Percentiles rank a stretch among this genome's conserved stretches.
These are phyloP conservation scores for Linnaemya vulpina DNA, from an alignment of 2,888 invertebrate genomes.

Conservation along the genomic window DNA sequence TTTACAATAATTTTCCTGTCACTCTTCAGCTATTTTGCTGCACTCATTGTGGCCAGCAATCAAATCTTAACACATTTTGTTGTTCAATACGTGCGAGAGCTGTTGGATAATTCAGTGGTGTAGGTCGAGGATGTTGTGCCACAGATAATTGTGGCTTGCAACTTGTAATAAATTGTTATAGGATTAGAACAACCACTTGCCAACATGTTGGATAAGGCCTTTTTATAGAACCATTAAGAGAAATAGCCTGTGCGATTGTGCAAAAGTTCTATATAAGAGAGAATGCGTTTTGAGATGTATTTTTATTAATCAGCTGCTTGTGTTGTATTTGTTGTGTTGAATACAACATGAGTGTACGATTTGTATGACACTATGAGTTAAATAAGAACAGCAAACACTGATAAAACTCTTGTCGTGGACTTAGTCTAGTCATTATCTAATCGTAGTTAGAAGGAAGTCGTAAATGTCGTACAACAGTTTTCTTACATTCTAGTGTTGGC, in stretches of 20 bases:
- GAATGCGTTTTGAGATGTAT: too few relatives aligned
- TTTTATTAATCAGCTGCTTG: background rate
- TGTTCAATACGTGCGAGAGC: background rate
- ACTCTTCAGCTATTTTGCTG: background rate
- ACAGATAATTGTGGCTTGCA: background rate
- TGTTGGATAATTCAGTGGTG: constrained; percentile 48
- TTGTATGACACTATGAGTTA: too few relatives aligned
- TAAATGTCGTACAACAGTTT: too few relatives aligned
- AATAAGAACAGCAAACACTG: too few relatives aligned
- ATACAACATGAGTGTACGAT: too few relatives aligned
- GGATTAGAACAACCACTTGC: background rate
- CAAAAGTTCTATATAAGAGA: constrained; percentile 11
- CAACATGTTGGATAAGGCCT: background rate
- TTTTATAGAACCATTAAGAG: background rate
- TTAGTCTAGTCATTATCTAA: too few relatives aligned
- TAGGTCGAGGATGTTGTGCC: constrained; percentile 58
- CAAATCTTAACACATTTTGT: constrained; percentile 23
- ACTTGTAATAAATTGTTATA: constrained; percentile 29
- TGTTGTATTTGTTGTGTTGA: too few relatives aligned
- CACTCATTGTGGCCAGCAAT: constrained; percentile 16
- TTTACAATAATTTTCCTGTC: background rate
- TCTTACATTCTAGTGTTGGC: too few relatives aligned
- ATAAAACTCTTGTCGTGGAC: too few relatives aligned
- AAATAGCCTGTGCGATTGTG: background rate
- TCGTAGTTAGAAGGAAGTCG: too few relatives aligned